These are phyloP conservation scores for Harmothoe impar DNA, from an alignment of 2,888 invertebrate genomes.

Conservation along the genomic window DNA sequence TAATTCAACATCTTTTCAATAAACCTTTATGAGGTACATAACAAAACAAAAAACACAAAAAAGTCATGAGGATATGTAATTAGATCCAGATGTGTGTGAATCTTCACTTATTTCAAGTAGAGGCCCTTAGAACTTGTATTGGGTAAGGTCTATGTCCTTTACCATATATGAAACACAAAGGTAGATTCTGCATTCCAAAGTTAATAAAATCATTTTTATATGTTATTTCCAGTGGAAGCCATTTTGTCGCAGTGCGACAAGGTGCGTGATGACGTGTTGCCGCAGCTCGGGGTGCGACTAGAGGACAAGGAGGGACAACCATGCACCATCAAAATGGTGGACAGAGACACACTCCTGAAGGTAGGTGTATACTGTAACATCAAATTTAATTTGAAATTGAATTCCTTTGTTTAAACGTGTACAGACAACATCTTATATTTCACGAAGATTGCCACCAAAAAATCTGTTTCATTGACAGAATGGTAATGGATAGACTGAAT, in stretches of 20 bases:
- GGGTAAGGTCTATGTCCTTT: no score
- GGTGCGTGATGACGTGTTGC: slow-evolving; percentile 93
- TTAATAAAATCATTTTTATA: background rate
- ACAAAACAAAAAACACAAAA: background rate
- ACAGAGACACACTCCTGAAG: slow-evolving; percentile 88
- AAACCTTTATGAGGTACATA: background rate
- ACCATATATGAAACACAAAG: no score
- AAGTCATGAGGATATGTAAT: no score
- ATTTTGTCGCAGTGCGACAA: slow-evolving; percentile 93
- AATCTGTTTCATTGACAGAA: no score
- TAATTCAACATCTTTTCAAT: background rate
- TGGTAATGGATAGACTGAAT: no score
- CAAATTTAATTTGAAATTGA: no score
- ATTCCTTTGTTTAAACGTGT: no score
- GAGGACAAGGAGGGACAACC: slow-evolving; percentile 92
- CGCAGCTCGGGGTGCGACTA: slow-evolving; percentile 94
- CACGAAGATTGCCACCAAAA: no score
- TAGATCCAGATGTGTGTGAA: no score
- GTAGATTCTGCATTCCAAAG: background rate
- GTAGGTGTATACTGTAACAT: slow-evolving; percentile 72
- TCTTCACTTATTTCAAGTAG: no score
- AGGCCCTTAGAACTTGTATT: no score
- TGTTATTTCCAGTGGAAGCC: slow-evolving; percentile 72
- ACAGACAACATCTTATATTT: no score
- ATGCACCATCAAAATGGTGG: slow-evolving; percentile 92